Evolutionary conservation across 2,113 vertebrate genomes (phyloP), one percentile per base, ranked within the genome.

Genomic region (Tetrax tetrax): DNA sequence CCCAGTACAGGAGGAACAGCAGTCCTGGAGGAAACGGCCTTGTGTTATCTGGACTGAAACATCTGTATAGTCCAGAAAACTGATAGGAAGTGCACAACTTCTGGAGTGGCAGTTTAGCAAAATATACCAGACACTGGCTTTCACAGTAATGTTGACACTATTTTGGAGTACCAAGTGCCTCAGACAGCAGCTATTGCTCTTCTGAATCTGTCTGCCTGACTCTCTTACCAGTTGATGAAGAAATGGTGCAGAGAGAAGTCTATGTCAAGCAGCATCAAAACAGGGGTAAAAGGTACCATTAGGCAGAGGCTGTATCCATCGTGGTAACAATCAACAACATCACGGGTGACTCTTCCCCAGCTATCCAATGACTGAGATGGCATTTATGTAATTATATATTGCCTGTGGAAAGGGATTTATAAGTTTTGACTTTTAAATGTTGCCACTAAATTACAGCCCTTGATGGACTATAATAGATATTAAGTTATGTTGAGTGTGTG

Each of bases 121-220:
- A 60, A 33, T 16, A n/a, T 25, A 6, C 9, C 47, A 82, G 47
- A 50, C 5, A 14, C 14, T 43, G 14, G 21, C 5, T 90, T 72
- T 71, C 38, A 50, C 25, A 20, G 27, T 37, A 33, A 9, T 9
- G 7, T 31, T 0, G 0, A n/a, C 7, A 8, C 0, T 25, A 5
- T 43, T 71, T 66, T 56, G 14, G 31, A 33, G 27, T 50, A 61
- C 14, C 12, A 41, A 45, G 59, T 63, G 22, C 25, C 12, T 5
- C 31, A 38, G 31, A 60, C 2, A 64, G 14, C 17, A 83, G 3
- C 2, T 51, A 18, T 38, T 50, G 14, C 65, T 61, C 16, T 70
- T 70, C 51, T 75, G 31, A 59, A 75, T 71, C 25, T 50, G 2
- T 59, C 7, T 56, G 15, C 22, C 4, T 72, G n/a, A 28, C 31